A percentile compares a stretch with the other conserved stretches of the same genome.
These are phyloP conservation scores for Polyodon spathula DNA, from an alignment of 2,113 vertebrate genomes.

Conservation along the genomic window DNA sequence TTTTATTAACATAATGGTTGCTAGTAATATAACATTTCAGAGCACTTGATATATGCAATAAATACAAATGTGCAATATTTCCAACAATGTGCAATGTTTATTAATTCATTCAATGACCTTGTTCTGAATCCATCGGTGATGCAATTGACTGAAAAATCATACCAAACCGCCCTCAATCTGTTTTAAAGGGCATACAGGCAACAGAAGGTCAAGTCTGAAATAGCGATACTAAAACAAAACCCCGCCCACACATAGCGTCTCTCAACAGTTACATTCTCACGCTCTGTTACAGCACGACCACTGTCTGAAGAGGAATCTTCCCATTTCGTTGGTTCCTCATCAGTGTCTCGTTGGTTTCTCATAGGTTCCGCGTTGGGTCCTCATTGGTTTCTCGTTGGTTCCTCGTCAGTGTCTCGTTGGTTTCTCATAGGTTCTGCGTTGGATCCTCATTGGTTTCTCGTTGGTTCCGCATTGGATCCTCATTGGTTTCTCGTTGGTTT, in stretches of 20 bases:
- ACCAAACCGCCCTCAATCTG: background rate
- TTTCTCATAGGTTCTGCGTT: background rate
- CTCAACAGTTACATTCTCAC: no score
- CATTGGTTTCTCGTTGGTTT: background rate
- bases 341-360: background rate
- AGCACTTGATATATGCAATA: constrained; percentile 22
- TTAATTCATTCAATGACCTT: background rate
- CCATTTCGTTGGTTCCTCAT: background rate
- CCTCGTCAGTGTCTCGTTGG: background rate
- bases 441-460: background rate
- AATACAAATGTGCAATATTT: constrained; percentile 12
- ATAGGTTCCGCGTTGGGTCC: background rate
- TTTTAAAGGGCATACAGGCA: constrained; percentile 4
- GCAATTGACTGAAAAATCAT: background rate
- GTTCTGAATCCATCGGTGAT: background rate
- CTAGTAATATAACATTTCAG: constrained; percentile 23
- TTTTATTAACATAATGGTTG: constrained; percentile 4
- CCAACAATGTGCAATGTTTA: background rate
- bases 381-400: background rate
- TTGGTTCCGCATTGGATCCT: background rate
- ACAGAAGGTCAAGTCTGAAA: background rate
- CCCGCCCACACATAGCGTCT: no score
- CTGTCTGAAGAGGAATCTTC: no score
- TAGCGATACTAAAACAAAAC: no score
- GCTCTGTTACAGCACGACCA: no score